Conservation (phyloP, 2,113 vertebrate species). For the Struthio camelus region DNA sequence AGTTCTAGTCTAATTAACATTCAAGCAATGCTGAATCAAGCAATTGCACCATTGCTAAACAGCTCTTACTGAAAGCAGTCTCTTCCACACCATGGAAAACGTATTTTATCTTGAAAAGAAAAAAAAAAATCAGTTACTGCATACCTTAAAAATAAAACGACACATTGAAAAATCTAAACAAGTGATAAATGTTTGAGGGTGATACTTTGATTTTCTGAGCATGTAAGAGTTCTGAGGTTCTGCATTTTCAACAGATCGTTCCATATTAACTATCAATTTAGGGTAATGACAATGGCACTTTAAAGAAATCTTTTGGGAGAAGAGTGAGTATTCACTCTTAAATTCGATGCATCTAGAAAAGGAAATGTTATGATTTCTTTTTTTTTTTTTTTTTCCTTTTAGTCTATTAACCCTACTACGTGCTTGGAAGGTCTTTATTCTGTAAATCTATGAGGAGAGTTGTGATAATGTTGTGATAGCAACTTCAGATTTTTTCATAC, state of each 20-base stretch:
- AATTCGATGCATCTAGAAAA: not conserved
- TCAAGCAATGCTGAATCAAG: not conserved
- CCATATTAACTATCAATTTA: slow-evolving; percentile 1
- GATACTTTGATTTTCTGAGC: not conserved
- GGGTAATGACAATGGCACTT: not conserved
- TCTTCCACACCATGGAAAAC: not conserved
- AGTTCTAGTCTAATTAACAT: not conserved
- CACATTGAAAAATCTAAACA: not conserved
- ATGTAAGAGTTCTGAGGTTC: not conserved
- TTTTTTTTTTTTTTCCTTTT: not conserved
- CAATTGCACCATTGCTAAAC: not conserved
- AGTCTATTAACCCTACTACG: not conserved
- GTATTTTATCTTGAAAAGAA: not conserved
- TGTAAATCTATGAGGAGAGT: not conserved
- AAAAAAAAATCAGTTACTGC: not conserved
- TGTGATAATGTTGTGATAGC: not conserved
- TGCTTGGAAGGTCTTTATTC: not conserved
- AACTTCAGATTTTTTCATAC: not conserved
- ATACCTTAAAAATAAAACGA: not conserved
- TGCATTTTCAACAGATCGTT: not conserved
- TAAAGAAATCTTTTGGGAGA: not conserved
- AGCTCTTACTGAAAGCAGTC: not conserved
- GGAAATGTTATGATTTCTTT: not conserved
- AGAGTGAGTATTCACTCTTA: not conserved
- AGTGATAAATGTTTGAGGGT: not conserved